Conservation (phyloP, 2,113 vertebrate species). For the Enhydra lutris region DNA sequence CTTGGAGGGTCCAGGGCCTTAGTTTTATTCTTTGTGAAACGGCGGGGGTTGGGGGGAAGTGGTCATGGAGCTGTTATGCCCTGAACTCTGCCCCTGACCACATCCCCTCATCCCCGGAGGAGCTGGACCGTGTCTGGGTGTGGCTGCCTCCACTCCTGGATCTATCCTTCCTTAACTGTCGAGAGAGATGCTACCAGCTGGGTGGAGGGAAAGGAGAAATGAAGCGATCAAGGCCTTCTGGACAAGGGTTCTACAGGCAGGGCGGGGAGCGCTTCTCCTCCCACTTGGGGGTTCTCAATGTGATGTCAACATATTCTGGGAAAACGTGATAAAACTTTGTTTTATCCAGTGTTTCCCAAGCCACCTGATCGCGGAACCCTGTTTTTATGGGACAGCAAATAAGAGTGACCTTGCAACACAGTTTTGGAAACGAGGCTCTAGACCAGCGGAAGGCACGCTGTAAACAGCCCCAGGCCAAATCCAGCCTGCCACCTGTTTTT, state of each 20-base stretch:
- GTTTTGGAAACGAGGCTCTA: background rate
- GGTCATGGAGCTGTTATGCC: rapidly evolving
- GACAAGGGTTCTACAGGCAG: background rate
- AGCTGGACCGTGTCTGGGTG: background rate
- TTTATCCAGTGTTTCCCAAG: background rate
- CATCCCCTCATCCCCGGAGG: background rate
- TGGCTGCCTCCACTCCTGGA: background rate
- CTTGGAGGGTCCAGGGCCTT: background rate
- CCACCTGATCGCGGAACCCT: background rate
- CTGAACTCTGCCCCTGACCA: background rate
- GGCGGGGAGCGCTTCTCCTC: background rate
- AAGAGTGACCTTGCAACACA: background rate
- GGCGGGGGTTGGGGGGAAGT: background rate
- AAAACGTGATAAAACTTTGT: background rate
- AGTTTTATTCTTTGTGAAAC: background rate
- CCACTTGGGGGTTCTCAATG: background rate
- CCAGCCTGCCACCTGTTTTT: background rate
- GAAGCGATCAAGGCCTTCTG: background rate
- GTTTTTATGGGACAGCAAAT: background rate
- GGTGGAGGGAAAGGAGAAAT: background rate
- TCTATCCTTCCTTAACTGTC: background rate
- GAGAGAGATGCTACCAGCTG: background rate
- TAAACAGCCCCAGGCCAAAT: background rate
- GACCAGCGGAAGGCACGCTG: background rate
- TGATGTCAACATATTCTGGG: too few relatives aligned